Base-by-base conservation (phyloP, 53 echinoderm and acorn worm species). In the Crossaster papposus region DNA sequence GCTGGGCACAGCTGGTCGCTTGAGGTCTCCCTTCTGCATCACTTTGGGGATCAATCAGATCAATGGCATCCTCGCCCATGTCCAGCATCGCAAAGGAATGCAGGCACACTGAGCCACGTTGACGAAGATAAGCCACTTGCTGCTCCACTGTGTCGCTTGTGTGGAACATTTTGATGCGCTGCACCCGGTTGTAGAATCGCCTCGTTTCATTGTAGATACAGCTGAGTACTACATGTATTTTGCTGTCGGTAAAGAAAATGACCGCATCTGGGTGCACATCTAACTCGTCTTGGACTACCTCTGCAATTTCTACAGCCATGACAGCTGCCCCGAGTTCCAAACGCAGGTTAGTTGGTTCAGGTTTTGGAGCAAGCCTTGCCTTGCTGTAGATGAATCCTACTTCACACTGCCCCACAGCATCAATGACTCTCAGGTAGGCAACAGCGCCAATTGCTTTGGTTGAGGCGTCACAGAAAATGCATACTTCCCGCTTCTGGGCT, bases 241-340 rank as follows among this genome's bases (percentile, higher is more conserved):
- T 79, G 74, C 93, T 88, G 78, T 93, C 93, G 4, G 93, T 87
- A 31, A 85, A 90, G 70, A 85, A 90, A 20, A 35, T 83, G 22
- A 89, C 79, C 38, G 34, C 70, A 54, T 85, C 85, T 6, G 85
- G 29, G 0, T 85, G 76, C 22, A 78, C 20, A 18, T 83, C 70
- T 32, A 83, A 76, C 73, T 81, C 81, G 31, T 74, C 18, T 33
- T 82, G 71, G 28, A 82, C 64, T 75, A 83, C 44, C 12, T 78
- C 83, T 53, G 90, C 81, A 0, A 74, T 58, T 77, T 82, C 37
- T 7, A 90, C 90, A n/a, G 85, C 91, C 52, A 94, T 29, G 2
- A 89, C 85, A 36, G 96, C 92, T 35, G 91, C 96, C 24, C 83
- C 77, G 0, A 94, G 80, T 70, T 93, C 90, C 18, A 96, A 74